These are phyloP conservation scores for Botia almorhae DNA, from an alignment of 2,797 vertebrate genomes.

Conservation along the genomic window DNA sequence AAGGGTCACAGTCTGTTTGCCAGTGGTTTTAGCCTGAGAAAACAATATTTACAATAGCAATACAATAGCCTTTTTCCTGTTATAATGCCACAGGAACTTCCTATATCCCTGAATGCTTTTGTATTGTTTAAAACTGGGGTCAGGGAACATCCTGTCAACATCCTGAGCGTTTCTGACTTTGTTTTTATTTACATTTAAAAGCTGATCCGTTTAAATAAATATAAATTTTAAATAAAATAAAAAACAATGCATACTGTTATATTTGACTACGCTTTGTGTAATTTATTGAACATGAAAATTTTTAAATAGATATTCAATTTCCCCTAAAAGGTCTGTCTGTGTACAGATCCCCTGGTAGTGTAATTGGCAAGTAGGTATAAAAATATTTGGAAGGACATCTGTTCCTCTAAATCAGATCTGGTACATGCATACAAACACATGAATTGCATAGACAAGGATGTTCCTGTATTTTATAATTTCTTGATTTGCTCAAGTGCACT, in stretches of 20 bases:
- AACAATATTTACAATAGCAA: conserved; percentile 54
- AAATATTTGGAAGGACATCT: conserved; percentile 55
- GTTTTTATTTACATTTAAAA: conserved; percentile 59
- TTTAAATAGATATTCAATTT: conserved; percentile 52
- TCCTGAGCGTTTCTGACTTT: conserved; percentile 51
- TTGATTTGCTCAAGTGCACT: neutral
- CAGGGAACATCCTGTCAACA: conserved; percentile 15
- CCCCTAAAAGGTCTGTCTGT: conserved; percentile 47
- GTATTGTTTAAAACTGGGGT: neutral
- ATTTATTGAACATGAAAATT: neutral
- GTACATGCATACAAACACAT: conserved; percentile 49
- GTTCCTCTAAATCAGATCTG: conserved; percentile 44
- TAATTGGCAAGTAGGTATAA: conserved; percentile 58
- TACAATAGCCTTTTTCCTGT: too few species aligned
- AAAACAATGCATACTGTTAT: neutral
- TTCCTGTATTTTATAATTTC: neutral
- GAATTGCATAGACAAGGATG: conserved; percentile 39
- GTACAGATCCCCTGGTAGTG: conserved; percentile 51
- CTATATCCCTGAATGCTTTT: conserved; percentile 62
- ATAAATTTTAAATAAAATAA: too few species aligned
- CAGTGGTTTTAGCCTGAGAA: conserved; percentile 65
- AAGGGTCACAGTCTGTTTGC: conserved; percentile 79
- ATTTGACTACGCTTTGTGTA: neutral
- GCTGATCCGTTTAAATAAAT: conserved; percentile 25
- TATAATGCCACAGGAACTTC: neutral